A percentile compares a stretch with the other conserved stretches of the same genome.
phyloP scores from a whole-genome alignment of 2,113 vertebrate genomes.

The Cnemophilus loriae region DNA sequence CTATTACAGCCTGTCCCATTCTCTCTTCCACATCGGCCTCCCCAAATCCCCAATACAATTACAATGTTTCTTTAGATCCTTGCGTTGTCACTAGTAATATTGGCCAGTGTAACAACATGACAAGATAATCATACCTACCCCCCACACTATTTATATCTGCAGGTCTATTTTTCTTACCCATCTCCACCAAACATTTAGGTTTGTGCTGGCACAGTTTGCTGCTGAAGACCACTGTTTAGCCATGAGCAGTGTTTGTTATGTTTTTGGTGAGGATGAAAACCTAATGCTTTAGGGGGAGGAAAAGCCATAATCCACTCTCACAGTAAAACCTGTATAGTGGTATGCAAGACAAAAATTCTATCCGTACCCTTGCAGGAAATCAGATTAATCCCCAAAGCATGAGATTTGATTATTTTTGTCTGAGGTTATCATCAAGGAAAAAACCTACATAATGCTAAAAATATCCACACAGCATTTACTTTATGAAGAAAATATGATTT shows the following conservation, averaged over 20 bases:
- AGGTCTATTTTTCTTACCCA: background rate
- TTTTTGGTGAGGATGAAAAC: background rate
- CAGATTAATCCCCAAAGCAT: conserved; percentile 66
- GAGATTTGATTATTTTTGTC: conserved; percentile 69
- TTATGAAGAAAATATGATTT: conserved; percentile 56
- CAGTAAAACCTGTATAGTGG: conserved; percentile 28
- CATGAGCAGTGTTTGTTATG: background rate
- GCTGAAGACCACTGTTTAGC: background rate
- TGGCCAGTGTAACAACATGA: background rate
- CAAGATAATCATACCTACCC: background rate
- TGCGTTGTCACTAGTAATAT: background rate
- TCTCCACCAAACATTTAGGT: background rate
- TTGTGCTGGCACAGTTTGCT: background rate
- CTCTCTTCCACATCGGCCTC: background rate
- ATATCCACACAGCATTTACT: conserved; percentile 33
- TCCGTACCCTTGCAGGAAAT: conserved; percentile 57
- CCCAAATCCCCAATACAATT: background rate
- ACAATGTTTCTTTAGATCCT: background rate
- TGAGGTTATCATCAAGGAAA: conserved; percentile 65
- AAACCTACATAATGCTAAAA: conserved; percentile 36
- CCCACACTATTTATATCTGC: background rate
- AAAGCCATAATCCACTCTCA: conserved; percentile 28
- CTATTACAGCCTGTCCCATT: background rate
- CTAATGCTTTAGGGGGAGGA: background rate
- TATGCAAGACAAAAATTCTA: conserved; percentile 3